Percentiles rank a stretch among this genome's conserved stretches.
Evolutionary conservation across 2,797 vertebrate species (phyloP).

Genomic region (Sebastes baramenuke): DNA sequence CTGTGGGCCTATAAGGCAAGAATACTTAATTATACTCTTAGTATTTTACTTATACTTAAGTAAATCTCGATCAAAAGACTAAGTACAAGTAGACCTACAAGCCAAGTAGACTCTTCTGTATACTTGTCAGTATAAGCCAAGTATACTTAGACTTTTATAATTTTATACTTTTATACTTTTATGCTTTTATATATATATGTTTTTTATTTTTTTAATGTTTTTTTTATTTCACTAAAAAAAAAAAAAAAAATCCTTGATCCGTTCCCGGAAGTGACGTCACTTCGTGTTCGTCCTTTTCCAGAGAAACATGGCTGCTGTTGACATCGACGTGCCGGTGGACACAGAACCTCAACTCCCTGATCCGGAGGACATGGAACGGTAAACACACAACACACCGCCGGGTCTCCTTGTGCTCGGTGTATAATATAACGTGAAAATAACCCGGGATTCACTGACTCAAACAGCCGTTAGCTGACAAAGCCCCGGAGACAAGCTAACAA

Average conservation of each 20-base stretch:
- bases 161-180: no score
- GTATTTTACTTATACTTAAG: no score
- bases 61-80: no score
- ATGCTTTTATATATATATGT: no score
- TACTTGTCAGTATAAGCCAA: no score
- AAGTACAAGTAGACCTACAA: no score
- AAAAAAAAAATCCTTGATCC: background rate
- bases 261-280: slow-evolving; percentile 67
- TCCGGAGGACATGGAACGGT: slow-evolving; percentile 82
- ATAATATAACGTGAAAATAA: background rate
- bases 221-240: background rate
- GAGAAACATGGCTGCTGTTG: slow-evolving; percentile 91
- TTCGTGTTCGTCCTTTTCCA: slow-evolving; percentile 61
- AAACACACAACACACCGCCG: background rate
- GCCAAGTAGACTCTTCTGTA: no score
- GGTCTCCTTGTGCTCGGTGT: background rate
- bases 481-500: background rate
- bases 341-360: slow-evolving; percentile 71
- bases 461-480: background rate
- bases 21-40: no score
- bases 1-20: no score
- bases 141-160: no score
- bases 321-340: slow-evolving; percentile 92
- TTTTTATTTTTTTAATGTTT: accelerated
- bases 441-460: background rate